phyloP scores from a whole-genome alignment of 2,888 invertebrate genomes.

The Hesperia comma region DNA sequence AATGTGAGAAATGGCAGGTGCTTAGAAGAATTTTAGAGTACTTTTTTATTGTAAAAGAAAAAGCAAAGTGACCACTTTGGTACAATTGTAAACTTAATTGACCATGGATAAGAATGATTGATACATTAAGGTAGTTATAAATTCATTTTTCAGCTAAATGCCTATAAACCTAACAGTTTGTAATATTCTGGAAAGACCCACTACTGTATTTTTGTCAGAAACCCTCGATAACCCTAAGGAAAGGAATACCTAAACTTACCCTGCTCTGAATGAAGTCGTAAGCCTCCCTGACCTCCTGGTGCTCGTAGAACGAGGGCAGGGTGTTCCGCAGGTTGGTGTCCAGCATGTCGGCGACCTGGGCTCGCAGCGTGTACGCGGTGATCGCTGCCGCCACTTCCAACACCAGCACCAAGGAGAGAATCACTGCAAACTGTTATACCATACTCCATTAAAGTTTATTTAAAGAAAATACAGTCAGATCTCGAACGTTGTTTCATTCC shows the following conservation, averaged over 20 bases:
- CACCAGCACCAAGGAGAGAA: slow-evolving; percentile 90
- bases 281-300: slow-evolving; percentile 84
- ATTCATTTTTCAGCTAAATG: no score
- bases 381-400: slow-evolving; percentile 93
- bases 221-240: not conserved
- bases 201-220: not conserved
- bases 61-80: no score
- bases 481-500: no score
- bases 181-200: no score
- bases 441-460: not conserved
- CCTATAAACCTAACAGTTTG: no score
- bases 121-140: no score
- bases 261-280: slow-evolving; percentile 91
- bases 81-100: no score
- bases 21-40: not conserved
- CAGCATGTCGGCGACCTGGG: slow-evolving; percentile 83
- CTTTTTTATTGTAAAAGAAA: no score
- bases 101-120: no score
- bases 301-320: slow-evolving; percentile 84
- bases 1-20: slow-evolving; percentile 33
- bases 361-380: slow-evolving; percentile 89
- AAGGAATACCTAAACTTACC: slow-evolving; percentile 73
- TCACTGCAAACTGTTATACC: slow-evolving; percentile 88
- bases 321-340: slow-evolving; percentile 84
- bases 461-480: no score